A percentile compares a stretch with the other conserved stretches of the same genome.
phyloP scores from a whole-genome alignment of 2,888 invertebrate species.

The Alsophila aescularia region DNA sequence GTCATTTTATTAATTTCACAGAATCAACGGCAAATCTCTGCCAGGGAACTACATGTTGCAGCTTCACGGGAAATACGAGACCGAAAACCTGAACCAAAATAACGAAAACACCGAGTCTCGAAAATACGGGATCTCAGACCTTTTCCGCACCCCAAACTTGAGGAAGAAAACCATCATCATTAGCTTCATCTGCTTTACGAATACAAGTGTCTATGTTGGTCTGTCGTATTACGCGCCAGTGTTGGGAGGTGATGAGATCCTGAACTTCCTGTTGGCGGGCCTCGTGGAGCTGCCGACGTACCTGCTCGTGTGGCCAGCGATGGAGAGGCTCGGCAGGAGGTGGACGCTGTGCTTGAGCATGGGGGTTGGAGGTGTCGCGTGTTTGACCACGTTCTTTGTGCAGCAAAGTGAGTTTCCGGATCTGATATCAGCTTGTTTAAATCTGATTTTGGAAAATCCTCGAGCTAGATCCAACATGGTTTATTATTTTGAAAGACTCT shows the following conservation, averaged over 20 bases:
- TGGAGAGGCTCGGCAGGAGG: slow-evolving; percentile 89
- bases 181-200: slow-evolving; percentile 95
- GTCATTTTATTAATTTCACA: too few relatives aligned
- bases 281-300: slow-evolving; percentile 93
- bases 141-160: slow-evolving; percentile 90
- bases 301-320: slow-evolving; percentile 91
- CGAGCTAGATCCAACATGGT: too few relatives aligned
- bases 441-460: too few relatives aligned
- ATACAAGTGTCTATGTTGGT: slow-evolving; percentile 93
- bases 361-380: slow-evolving; percentile 91
- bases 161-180: slow-evolving; percentile 92
- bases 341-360: slow-evolving; percentile 92
- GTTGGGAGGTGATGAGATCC: slow-evolving; percentile 91
- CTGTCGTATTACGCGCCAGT: slow-evolving; percentile 93
- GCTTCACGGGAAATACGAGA: slow-evolving; percentile 84
- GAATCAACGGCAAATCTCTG: slow-evolving; percentile 88
- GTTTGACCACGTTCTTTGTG: slow-evolving; percentile 89
- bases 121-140: slow-evolving; percentile 87
- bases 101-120: slow-evolving; percentile 70
- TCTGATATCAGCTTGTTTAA: too few relatives aligned
- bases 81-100: slow-evolving; percentile 72
- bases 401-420: slow-evolving; percentile 83
- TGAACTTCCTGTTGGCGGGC: slow-evolving; percentile 93
- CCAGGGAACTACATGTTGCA: slow-evolving; percentile 88
- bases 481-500: too few relatives aligned